Base-by-base conservation (phyloP, 2,113 vertebrate genomes). In the Pan troglodytes region DNA sequence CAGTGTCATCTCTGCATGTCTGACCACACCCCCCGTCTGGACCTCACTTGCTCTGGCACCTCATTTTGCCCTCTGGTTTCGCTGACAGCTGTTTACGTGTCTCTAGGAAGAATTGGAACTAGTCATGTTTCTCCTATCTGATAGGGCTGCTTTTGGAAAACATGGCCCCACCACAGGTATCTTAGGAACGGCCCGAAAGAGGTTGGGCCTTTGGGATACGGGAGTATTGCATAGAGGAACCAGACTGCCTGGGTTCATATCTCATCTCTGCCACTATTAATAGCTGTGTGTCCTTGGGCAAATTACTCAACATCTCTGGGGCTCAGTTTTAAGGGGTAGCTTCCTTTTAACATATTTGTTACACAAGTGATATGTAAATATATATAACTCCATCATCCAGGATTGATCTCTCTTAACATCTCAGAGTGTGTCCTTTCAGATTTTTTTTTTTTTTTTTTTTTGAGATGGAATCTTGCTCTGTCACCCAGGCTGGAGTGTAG, bases 271-370 rank as follows among this genome's bases (percentile, higher is more conserved):
- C 45, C 5, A 25, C 8, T 32, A 30, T 75, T 93, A 25, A 32
- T 23, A 40, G 76, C 48, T 85, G 10, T 72, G 50, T 84, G 40
- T n/a, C 45, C 30, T 52, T 89, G 72, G n/a, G 23, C 48, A 87
- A 30, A 57, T 78, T 75, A 12, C 30, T 82, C 82, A 85, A 82
- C 73, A 25, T 75, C 55, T 76, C 79, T 89, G 85, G 57, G 9
- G 38, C 59, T 79, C 55, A 17, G 73, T 76, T 80, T 94, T 78
- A 88, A 96, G 30, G 30, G 20, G 40, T 57, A 25, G 25, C 23
- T 90, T 80, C 43, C 52, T 88, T 82, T 94, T 95, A 48, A 38
- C 72, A 6, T 45, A 32, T 93, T 82, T 86, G 48, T 93, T 92
- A 73, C 45, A 27, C 12, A 67, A 72, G 40, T 76, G 55, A 75